Evolutionary conservation across 2,113 vertebrate genomes (phyloP), one percentile per base, ranked within the genome.

Genomic region (Thinocorus orbignyianus): DNA sequence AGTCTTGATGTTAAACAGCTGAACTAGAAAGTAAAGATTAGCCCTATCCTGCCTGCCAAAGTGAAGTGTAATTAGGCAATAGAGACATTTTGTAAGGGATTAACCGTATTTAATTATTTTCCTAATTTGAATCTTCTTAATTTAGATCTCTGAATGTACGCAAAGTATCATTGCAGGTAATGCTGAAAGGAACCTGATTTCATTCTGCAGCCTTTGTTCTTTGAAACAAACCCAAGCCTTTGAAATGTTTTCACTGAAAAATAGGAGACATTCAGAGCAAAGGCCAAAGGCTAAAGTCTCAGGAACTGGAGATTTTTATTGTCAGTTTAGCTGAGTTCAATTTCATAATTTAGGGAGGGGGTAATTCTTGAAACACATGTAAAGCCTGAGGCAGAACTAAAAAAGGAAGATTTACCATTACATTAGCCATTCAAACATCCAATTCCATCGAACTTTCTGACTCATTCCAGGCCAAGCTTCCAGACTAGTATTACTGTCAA

Each of bases 401-500:
- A 44, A 58, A 76, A 26, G 2, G 16, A 71, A 86, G 5, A 2
- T 39, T 18, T 54, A 39, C 17, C 3, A 41, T 41, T 41, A 41
- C 13, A 11, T 57, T 39, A 62, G 46, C 10, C 8, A 31, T 54
- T 49, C 17, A 81, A 64, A 48, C 7, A 28, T 35, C 8, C 6
- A 4, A 24, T 58, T 82, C n/a, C 23, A 10, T 68, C 17, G 68
- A n/a, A 7, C 24, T 64, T 82, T 64, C 23, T 0, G 4, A 35
- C 6, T 20, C 13, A 33, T 11, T 70, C 6, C 7, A 88, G 28
- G 8, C 5, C n/a, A 82, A 39, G 6, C 19, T 86, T 88, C 31
- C 14, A 9, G 66, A 39, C 5, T 41, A 61, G 1, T 5, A 17
- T 46, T 62, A 37, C 16, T 39, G 3, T 11, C 3, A 0, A 17